Conservation (phyloP, 2,888 invertebrate genomes). For the Artemia sp. region DNA sequence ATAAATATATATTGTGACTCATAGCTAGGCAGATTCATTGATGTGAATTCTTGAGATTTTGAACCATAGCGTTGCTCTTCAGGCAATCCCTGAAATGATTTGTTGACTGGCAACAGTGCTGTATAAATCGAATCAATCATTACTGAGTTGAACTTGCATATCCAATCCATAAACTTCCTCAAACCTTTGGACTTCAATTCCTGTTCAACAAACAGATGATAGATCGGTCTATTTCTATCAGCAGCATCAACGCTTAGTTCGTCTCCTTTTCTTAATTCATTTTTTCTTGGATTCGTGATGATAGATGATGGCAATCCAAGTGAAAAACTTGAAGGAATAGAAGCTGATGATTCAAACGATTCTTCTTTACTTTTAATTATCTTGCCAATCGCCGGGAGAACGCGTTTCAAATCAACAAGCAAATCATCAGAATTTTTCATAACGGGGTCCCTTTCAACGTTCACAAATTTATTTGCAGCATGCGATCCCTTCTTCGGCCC, state of each 20-base stretch:
- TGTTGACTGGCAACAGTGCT: slow-evolving; percentile 39
- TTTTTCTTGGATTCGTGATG: neutral
- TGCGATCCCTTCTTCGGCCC: too few species aligned
- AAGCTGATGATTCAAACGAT: neutral
- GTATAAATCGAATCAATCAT: slow-evolving; percentile 51
- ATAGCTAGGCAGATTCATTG: slow-evolving; percentile 69
- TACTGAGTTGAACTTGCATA: slow-evolving; percentile 51
- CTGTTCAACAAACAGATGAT: slow-evolving; percentile 52
- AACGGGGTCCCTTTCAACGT: neutral
- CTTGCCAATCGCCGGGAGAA: neutral
- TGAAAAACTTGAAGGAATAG: neutral
- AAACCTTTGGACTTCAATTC: slow-evolving; percentile 71
- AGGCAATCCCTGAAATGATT: slow-evolving; percentile 33
- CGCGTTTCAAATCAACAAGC: neutral
- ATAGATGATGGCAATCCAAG: neutral
- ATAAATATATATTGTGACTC: slow-evolving; percentile 65
- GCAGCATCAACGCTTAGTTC: neutral
- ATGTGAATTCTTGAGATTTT: slow-evolving; percentile 55
- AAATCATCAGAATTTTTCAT: neutral
- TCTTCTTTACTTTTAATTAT: neutral
- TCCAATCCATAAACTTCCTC: slow-evolving; percentile 57
- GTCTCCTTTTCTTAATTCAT: neutral
- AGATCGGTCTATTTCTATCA: neutral
- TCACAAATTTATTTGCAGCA: neutral
- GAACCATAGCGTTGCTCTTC: slow-evolving; percentile 49